Evolutionary conservation across 2,888 invertebrate species (phyloP), one percentile per base, ranked within the genome.

Genomic region (Tenthredo mesomela): DNA sequence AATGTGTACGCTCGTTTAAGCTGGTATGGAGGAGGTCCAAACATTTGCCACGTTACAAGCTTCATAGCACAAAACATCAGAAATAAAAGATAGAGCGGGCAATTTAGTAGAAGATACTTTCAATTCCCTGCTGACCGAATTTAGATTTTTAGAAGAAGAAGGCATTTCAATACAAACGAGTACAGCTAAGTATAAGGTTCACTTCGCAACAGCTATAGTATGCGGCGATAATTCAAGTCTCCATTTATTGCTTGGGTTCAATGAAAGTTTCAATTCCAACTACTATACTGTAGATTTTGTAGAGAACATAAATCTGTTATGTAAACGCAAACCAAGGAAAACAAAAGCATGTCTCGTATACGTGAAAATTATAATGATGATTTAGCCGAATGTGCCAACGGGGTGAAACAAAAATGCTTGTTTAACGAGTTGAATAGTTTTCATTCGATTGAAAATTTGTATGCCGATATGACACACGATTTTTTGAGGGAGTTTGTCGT

Each of bases 241-340:
- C 3, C 50, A 50, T 50, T 18, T 50, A 50, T 50, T 88, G 83
- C 71, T 87, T 15, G 88, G 88, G 21, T 87, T 87, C 71, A 84
- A 78, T 37, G 87, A 88, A 84, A 82, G 86, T 70, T 89, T 88
- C 71, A 84, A 85, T 29, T 85, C 88, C 18, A 21, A 75, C 12
- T 70, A 70, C 37, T 25, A n/a, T n/a, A 25, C 18, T 70, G 70
- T 18, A 29, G 70, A 18, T 33, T 37, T 37, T 70, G 70, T 33
- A 25, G 33, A 33, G 33, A 29, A 29, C 33, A 70, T 33, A 70
- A 70, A 33, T 18, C 21, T 4, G 25, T 4, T 3, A 18, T 70
- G 29, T 37, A 70, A 18, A 70, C 15, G 18, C 70, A 70, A 70
- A 7, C 29, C 7, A 33, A 70, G 37, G 70, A 70, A 70, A 70